Evolutionary conservation across 2,888 invertebrate genomes (phyloP).

Genomic region (Cheilosia vulpina): DNA sequence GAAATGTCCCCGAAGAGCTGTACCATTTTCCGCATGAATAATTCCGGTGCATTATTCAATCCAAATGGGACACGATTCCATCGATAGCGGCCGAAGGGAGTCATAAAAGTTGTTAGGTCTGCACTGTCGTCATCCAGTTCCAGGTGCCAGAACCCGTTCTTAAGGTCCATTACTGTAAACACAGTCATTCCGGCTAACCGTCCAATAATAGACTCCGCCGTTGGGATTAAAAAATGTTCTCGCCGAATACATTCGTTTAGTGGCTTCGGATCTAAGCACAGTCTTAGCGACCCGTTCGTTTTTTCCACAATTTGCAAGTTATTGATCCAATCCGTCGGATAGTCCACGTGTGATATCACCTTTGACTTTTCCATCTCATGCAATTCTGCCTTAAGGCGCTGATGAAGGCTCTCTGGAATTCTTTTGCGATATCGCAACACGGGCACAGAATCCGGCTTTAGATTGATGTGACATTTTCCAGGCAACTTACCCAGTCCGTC

Average conservation of each 20-base stretch:
- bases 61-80: slow-evolving; percentile 59
- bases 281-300: too few species aligned
- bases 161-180: too few species aligned
- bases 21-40: slow-evolving; percentile 51
- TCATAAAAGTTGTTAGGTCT: slow-evolving; percentile 59
- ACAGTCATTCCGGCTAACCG: too few species aligned
- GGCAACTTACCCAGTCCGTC: slow-evolving; percentile 67
- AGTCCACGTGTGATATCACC: slow-evolving; percentile 61
- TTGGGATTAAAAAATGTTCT: too few species aligned
- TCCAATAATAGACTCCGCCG: too few species aligned
- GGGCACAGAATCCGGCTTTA: slow-evolving; percentile 69
- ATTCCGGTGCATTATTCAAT: slow-evolving; percentile 47
- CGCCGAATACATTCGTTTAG: too few species aligned
- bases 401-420: slow-evolving; percentile 67
- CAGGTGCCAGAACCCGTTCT: too few species aligned
- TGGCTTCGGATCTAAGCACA: too few species aligned
- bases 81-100: slow-evolving; percentile 43
- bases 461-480: slow-evolving; percentile 52
- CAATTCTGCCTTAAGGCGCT: slow-evolving; percentile 59
- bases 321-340: too few species aligned
- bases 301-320: too few species aligned
- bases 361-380: slow-evolving; percentile 39
- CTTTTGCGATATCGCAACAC: slow-evolving; percentile 72
- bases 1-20: slow-evolving; percentile 47
- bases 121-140: slow-evolving; percentile 56